Evolutionary conservation across 1,140 invertebrate genomes (phyloP), one percentile per base, ranked within the genome.

Genomic region (Tribolium madens): DNA sequence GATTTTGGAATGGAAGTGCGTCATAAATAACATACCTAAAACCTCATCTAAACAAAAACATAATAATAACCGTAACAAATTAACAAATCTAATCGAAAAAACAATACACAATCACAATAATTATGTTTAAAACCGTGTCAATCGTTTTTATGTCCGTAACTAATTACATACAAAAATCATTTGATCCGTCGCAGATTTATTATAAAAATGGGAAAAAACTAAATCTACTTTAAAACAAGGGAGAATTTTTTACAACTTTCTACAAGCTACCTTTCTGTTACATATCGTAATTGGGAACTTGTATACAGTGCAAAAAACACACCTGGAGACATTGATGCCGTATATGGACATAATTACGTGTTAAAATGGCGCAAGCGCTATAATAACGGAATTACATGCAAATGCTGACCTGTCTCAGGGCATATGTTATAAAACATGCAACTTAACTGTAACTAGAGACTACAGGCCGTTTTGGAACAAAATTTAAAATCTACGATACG

Each of bases 1-100:
- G 57, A 64, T 64, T 64, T 64, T 13, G 57, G 57, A 64, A 64
- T 64, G 57, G 57, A 33, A 64, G 57, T 64, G 57, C 57, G 13
- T 64, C 26, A 14, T 64, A 60, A 64, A 33, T 33, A 64, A 64
- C 57, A 17, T 57, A 64, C 57, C 26, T 64, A 64, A 31, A 64
- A 64, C 14, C 26, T 64, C 5, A 64, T 3, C 9, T 60, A 33
- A 64, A 64, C n/a, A 64, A 64, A 64, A 31, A 64, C 53, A 60
- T 21, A 21, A 60, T 21, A 21, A 60, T 26, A 47, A 50, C 21
- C 21, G 31, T 26, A 64, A 64, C 57, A 64, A 64, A 64, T 64
- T 64, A 64, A 64, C 21, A 64, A 64, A 64, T 33, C 21, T 64
- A 33, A 64, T 64, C 26, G 5, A 9, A 42, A 26, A 64, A 31